Evolutionary conservation across 2,888 invertebrate genomes (phyloP), one percentile per base, ranked within the genome.

Genomic region (Emmelina monodactyla): DNA sequence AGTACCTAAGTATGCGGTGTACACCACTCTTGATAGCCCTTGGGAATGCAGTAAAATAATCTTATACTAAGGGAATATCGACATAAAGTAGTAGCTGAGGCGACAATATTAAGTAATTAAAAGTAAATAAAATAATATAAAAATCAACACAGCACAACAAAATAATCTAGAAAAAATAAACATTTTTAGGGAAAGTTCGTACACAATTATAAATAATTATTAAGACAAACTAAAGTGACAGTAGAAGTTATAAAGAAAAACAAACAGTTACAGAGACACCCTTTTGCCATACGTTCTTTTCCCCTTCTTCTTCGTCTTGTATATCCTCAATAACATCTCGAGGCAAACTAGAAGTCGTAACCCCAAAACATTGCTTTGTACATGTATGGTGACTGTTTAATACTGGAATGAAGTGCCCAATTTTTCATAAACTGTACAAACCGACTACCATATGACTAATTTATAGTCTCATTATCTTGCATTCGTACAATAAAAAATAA

Each of bases 401-500:
- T n/a, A 10, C 11, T 25, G 19, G 19, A 19, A 13, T 29, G 29
- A 29, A 5, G 14, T 29, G 29, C 29, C 4, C 11, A 5, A 13
- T 29, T 13, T 29, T 13, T 29, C 13, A 13, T 13, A 5, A 9
- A 3, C 29, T 13, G 12, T 12, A 29, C 13, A 13, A 13, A 13
- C 9, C 14, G 12, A 12, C 3, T 14, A 5, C 12, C 29, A 14
- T 29, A 7, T 12, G 29, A 13, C 5, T 3, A 12, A 12, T 4
- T 29, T 29, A 5, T 13, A 12, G 9, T 12, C 4, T 29, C 13
- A 12, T 28, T 28, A 11, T 6, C 11, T 28, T 6, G 10, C 28
- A 28, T 28, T n/a, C 28, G n/a, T 6, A 6, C 5, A 14, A 4
- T 14, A 9, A 30, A 12, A 28, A 28, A 28, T 14, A 53, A 15